Conservation (phyloP, 2,113 vertebrate genomes). For the Datnioides undecimradiatus region DNA sequence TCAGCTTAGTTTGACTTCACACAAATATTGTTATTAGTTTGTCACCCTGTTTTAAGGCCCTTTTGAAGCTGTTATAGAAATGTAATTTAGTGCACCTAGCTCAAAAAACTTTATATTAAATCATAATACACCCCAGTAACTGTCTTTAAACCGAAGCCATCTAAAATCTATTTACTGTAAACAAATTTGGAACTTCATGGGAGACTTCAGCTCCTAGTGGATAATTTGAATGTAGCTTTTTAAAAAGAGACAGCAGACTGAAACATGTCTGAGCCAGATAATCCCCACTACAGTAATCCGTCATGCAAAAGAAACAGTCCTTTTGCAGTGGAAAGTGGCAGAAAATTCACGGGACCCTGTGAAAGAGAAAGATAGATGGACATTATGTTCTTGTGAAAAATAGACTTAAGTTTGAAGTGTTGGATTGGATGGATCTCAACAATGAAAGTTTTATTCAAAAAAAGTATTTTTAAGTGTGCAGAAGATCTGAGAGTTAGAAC, state of each 20-base stretch:
- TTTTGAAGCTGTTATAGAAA: background rate
- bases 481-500: background rate
- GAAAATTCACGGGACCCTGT: background rate
- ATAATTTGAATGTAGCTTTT: constrained; percentile 29
- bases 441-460: no score
- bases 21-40: background rate
- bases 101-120: background rate
- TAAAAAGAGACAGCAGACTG: constrained; percentile 34
- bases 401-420: background rate
- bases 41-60: background rate
- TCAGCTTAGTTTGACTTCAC: background rate
- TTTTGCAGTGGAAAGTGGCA: constrained; percentile 38
- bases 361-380: constrained; percentile 3
- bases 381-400: background rate
- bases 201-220: background rate
- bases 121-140: background rate
- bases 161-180: background rate
- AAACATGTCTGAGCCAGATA: constrained; percentile 68
- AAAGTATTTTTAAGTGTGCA: background rate
- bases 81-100: background rate
- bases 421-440: background rate
- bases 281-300: constrained; percentile 48
- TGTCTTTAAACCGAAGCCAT: background rate
- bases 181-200: background rate
- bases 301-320: constrained; percentile 22